phyloP scores from a whole-genome alignment of 2,888 invertebrate genomes.

The Griposia aprilina region DNA sequence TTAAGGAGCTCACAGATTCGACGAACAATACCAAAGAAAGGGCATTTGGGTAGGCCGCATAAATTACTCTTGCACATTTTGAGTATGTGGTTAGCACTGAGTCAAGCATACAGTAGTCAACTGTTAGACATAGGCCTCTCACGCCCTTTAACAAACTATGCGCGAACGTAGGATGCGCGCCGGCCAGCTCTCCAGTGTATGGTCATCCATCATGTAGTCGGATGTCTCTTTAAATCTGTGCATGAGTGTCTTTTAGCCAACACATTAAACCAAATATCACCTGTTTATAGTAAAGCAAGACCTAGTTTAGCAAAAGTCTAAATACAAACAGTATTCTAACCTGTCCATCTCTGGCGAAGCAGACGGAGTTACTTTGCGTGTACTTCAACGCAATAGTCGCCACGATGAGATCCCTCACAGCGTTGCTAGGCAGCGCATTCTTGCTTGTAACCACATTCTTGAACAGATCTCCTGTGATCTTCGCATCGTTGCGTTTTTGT shows the following conservation, averaged over 20 bases:
- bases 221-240: not conserved
- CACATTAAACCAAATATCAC: not conserved
- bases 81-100: not conserved
- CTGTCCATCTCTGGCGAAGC: conserved; percentile 98
- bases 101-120: not conserved
- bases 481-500: conserved; percentile 96
- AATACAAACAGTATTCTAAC: conserved; percentile 77
- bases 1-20: no score
- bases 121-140: not conserved
- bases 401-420: conserved; percentile 97
- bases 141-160: not conserved
- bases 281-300: not conserved
- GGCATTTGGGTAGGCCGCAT: no score
- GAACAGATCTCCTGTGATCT: conserved; percentile 94
- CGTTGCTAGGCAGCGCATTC: conserved; percentile 92
- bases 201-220: not conserved
- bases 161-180: not conserved
- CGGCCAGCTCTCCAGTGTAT: not conserved
- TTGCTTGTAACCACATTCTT: conserved; percentile 94
- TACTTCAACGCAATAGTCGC: conserved; percentile 99
- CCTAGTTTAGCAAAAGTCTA: not conserved
- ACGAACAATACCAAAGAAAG: no score
- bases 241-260: not conserved
- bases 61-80: not conserved
- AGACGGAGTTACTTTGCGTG: conserved; percentile 99